These are phyloP conservation scores for Nomada hirtipes DNA, from an alignment of 2,888 invertebrate species.

Conservation along the genomic window DNA sequence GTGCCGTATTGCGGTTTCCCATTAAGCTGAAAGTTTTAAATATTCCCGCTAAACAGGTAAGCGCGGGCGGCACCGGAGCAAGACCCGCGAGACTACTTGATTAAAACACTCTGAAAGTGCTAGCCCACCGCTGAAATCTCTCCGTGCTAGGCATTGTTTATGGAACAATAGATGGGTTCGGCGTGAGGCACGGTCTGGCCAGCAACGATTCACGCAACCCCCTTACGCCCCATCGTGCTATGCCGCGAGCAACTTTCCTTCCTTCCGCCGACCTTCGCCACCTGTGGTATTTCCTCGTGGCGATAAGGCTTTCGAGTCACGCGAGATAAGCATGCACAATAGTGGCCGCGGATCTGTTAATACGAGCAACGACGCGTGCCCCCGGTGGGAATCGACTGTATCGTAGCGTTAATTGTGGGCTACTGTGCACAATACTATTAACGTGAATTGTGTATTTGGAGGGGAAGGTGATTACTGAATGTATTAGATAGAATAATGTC, in stretches of 20 bases:
- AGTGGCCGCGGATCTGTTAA: neutral
- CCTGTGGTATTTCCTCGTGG: slow-evolving; percentile 16
- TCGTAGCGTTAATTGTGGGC: neutral
- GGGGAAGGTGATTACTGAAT: too few species aligned
- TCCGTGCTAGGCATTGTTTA: slow-evolving; percentile 70
- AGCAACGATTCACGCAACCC: slow-evolving; percentile 61
- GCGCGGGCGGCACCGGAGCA: slow-evolving; percentile 52
- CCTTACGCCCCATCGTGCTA: slow-evolving; percentile 30
- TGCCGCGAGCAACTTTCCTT: slow-evolving; percentile 53
- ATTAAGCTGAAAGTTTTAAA: slow-evolving; percentile 70
- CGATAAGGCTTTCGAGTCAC: slow-evolving; percentile 29
- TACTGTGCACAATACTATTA: neutral
- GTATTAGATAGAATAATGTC: too few species aligned
- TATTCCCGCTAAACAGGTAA: slow-evolving; percentile 67
- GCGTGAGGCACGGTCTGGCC: slow-evolving; percentile 47
- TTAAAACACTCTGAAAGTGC: slow-evolving; percentile 73
- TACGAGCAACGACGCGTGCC: neutral
- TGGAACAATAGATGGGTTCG: slow-evolving; percentile 72
- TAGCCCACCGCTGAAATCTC: slow-evolving; percentile 62
- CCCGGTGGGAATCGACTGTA: neutral
- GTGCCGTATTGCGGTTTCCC: slow-evolving; percentile 51
- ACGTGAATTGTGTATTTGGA: too few species aligned
- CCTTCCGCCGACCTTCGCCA: slow-evolving; percentile 51
- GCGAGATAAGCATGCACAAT: slow-evolving; percentile 27
- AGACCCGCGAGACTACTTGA: slow-evolving; percentile 74